Evolutionary conservation across 1,140 invertebrate species (phyloP).

Genomic region (Monomorium pharaonis): DNA sequence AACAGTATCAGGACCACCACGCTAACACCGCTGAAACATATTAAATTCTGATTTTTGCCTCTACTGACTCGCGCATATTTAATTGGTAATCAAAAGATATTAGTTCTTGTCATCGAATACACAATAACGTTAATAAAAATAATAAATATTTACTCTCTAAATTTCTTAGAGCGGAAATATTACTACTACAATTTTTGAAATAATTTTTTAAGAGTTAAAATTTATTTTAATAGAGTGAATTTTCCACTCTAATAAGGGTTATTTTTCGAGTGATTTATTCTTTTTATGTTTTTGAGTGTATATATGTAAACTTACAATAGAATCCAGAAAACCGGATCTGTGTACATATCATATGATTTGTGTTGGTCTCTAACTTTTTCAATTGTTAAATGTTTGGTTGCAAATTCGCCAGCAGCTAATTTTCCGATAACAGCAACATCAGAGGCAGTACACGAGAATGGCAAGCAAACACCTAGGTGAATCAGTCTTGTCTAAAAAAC

Average conservation of each 20-base stretch:
- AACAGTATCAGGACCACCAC: slow-evolving; percentile 86
- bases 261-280: not conserved
- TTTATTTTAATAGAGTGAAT: too few species aligned
- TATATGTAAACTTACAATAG: slow-evolving; percentile 88
- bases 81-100: not conserved
- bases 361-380: slow-evolving; percentile 88
- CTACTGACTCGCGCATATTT: not conserved
- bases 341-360: slow-evolving; percentile 88
- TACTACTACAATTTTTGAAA: too few species aligned
- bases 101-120: not conserved
- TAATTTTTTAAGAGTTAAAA: too few species aligned
- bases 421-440: slow-evolving; percentile 87
- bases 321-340: slow-evolving; percentile 90
- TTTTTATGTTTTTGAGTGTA: too few species aligned
- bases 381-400: slow-evolving; percentile 74
- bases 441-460: slow-evolving; percentile 87
- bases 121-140: not conserved
- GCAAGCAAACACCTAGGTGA: slow-evolving; percentile 91
- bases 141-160: not conserved
- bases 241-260: too few species aligned
- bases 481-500: slow-evolving; percentile 83
- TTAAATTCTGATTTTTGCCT: not conserved
- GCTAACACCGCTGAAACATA: slow-evolving; percentile 86
- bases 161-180: too few species aligned
- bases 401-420: slow-evolving; percentile 81